Base-by-base conservation (phyloP, 1,140 invertebrate genomes). In the Temnothorax nylanderi region DNA sequence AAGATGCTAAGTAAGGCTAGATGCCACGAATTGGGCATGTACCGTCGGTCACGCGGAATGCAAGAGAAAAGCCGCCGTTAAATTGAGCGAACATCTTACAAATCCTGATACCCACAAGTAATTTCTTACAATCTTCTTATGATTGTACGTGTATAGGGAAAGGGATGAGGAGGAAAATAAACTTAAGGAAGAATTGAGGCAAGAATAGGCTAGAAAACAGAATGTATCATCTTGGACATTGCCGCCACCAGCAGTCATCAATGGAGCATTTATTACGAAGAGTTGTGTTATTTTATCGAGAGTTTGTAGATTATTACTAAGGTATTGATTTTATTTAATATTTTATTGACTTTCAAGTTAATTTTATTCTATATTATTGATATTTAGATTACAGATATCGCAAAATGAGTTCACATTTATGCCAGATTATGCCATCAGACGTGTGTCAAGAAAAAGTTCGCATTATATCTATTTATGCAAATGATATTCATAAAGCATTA, bases 201-300 rank as follows among this genome's bases (percentile, higher is more conserved):
- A n/a, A n/a, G n/a, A n/a, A n/a, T n/a, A n/a, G n/a, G n/a, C n/a
- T n/a, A n/a, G n/a, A n/a, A n/a, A n/a, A n/a, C n/a, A n/a, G n/a
- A 26, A 77, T 13, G 8, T 92, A 16, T 41, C 60, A 10, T 85
- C 88, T 49, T 91, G 92, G 76, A 93, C 92, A 44, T 65, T 95
- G 0, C 90, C 94, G 65, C 93, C 94, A 0, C 51, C 92, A 49
- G 60, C 86, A 49, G 86, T 95, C 16, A 92, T 95, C 86, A 95
- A 95, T 85, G 92, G 91, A 49, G 69, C 88, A 87, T 94, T 95
- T 69, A 65, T 93, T 13, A 89, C 85, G 49, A 91, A 78, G 56
- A 93, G 67, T 82, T 92, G 89, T 75, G 81, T 85, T 5, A 78
- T 94, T 26, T 76, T 95, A 16, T 93, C 94, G 11, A 91, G 90